Percentiles rank a stretch among this genome's conserved stretches.
Conservation (phyloP, 2,797 vertebrate species). For the Eupleurogrammus muticus region DNA sequence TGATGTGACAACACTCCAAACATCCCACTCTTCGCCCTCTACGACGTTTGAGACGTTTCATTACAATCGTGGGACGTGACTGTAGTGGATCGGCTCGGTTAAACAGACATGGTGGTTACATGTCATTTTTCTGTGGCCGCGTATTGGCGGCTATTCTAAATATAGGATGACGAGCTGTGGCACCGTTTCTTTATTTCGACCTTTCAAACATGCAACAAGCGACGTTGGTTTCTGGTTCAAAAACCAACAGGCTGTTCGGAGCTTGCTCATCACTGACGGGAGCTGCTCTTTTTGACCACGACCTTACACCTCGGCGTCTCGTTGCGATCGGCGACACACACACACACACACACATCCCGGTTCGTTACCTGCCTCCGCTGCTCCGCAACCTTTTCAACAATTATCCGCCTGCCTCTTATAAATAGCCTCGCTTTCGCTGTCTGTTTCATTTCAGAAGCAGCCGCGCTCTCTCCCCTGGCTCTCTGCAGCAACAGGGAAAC, state of each 20-base stretch:
- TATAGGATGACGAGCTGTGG: conserved; percentile 12
- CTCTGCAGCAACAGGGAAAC: conserved; percentile 64
- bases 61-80: conserved; percentile 49
- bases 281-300: conserved; percentile 15
- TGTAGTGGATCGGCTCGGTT: conserved; percentile 19
- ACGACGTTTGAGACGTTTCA: conserved; percentile 65
- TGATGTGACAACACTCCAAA: conserved; percentile 63
- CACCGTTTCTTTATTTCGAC: conserved; percentile 1
- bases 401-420: conserved; percentile 72
- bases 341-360: conserved; percentile 41
- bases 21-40: conserved; percentile 51
- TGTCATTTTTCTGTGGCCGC: conserved; percentile 16
- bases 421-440: conserved; percentile 72
- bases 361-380: conserved; percentile 65
- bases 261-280: conserved; percentile 28
- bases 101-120: conserved; percentile 37
- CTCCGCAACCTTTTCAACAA: conserved; percentile 77
- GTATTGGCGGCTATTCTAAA: conserved; percentile 28
- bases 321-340: too few species aligned
- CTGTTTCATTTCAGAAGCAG: conserved; percentile 76
- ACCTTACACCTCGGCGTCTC: conserved; percentile 41
- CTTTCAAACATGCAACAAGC: conserved; percentile 31
- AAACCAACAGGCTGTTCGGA: conserved; percentile 16
- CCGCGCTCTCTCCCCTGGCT: conserved; percentile 54
- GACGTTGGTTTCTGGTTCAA: conserved; percentile 16